Percentiles rank a stretch among this genome's conserved stretches.
Conservation (phyloP, 2,888 invertebrate genomes). For the Euzophera pinguis region DNA sequence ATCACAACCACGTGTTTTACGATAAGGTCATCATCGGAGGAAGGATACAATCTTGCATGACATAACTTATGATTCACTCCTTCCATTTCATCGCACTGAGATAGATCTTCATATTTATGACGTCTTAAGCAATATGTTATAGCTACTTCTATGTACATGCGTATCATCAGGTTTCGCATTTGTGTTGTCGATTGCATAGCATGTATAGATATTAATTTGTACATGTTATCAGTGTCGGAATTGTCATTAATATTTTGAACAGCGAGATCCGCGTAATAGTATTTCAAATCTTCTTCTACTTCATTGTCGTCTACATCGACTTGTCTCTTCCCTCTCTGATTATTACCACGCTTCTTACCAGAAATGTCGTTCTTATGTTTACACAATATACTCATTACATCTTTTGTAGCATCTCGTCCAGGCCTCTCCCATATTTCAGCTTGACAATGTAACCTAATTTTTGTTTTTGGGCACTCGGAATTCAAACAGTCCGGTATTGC, state of each 20-base stretch:
- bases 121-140: conserved; percentile 51
- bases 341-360: conserved; percentile 17
- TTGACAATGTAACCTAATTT: conserved; percentile 30
- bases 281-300: conserved; percentile 51
- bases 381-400: conserved; percentile 26
- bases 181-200: conserved; percentile 39
- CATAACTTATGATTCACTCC: conserved; percentile 51
- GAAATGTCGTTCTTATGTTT: conserved; percentile 13
- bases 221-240: conserved; percentile 45
- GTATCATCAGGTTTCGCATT: conserved; percentile 44
- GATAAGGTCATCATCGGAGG: conserved; percentile 52
- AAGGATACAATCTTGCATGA: conserved; percentile 52
- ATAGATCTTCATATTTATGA: conserved; percentile 33
- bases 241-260: conserved; percentile 44
- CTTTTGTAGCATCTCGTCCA: conserved; percentile 21
- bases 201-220: conserved; percentile 53
- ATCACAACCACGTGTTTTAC: conserved; percentile 42
- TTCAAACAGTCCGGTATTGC: conserved; percentile 33
- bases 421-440: conserved; percentile 26
- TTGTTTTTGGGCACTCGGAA: conserved; percentile 28
- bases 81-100: conserved; percentile 54
- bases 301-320: conserved; percentile 38
- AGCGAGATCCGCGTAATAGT: conserved; percentile 54
- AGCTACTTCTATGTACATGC: conserved; percentile 59
- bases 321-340: conserved; percentile 35